These are phyloP conservation scores for Platycheirus albimanus DNA, from an alignment of 2,888 invertebrate species.

Conservation along the genomic window DNA sequence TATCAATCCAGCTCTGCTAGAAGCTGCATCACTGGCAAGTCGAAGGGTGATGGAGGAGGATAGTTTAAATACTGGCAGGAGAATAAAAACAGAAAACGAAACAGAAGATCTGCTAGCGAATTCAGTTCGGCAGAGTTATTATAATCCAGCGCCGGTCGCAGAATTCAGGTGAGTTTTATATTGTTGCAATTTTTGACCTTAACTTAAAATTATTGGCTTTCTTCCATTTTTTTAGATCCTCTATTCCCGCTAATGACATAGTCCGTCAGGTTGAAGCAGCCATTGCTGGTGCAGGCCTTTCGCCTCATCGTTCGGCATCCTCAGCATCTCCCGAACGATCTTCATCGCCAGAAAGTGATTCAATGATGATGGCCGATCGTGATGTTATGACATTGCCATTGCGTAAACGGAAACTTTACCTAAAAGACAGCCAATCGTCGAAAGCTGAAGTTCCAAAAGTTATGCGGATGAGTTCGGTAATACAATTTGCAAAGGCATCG, in stretches of 20 bases:
- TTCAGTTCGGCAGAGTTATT: constrained; percentile 78
- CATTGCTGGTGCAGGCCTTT: constrained; percentile 84
- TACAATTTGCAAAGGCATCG: constrained; percentile 91
- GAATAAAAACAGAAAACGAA: constrained; percentile 68
- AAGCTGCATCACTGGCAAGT: constrained; percentile 81
- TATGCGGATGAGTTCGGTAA: constrained; percentile 88
- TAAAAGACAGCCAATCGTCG: constrained; percentile 85
- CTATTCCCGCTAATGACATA: constrained; percentile 81
- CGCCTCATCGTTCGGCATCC: constrained; percentile 86
- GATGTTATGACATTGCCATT: constrained; percentile 88
- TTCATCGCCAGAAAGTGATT: constrained; percentile 84
- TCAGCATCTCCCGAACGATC: constrained; percentile 83
- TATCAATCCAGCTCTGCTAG: constrained; percentile 82
- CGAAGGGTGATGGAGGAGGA: constrained; percentile 75
- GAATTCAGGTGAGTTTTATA: constrained; percentile 80
- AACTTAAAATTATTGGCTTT: background rate
- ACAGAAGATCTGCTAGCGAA: constrained; percentile 73
- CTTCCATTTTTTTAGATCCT: constrained; percentile 76
- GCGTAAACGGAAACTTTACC: constrained; percentile 91
- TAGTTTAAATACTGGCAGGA: constrained; percentile 23
- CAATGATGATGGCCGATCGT: constrained; percentile 83
- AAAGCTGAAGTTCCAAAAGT: constrained; percentile 79
- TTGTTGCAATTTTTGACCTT: too few species aligned
- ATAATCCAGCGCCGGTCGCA: constrained; percentile 79
- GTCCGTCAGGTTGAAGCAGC: constrained; percentile 86